Evolutionary conservation across 2,888 invertebrate genomes (phyloP), one percentile per base, ranked within the genome.

Genomic region (Rotaria sp.): DNA sequence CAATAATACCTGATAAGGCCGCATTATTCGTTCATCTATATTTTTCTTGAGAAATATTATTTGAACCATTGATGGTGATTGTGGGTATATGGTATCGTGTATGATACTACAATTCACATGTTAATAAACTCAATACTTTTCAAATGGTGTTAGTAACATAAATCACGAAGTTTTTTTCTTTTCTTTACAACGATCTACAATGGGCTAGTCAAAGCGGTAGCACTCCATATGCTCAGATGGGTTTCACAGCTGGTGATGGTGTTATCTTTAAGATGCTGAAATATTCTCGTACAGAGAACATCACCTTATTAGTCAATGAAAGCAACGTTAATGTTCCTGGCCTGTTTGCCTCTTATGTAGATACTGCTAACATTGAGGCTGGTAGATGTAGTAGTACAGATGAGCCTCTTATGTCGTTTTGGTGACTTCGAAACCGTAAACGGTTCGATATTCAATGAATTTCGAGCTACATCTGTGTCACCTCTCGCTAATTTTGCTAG

Each of bases 61-160:
- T 86, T n/a, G n/a, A 35, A 15, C 67, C 86, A 50, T 26, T 21
- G n/a, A 84, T 84, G 86, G 84, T 84, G n/a, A 67, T 84, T 38
- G 30, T 50, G 45, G 86, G 48, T 13, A 86, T 84, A 50, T 86
- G 86, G 86, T 84, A 45, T 35, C 59, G 57, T 35, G 57, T 84
- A 1, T 21, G 48, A 38, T 41, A 55, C n/a, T 80, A 30, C 10
- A 10, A 5, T 24, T 13, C 45, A 7, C 4, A 57, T 2, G 18
- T 13, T 10, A 35, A 30, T 35, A 41, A 10, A 41, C 80, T 87
- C 88, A 21, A 88, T 87, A n/a, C 88, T 18, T 88, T 88, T 85
- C 88, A 88, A 85, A 57, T 86, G 0, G 85, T 88, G 24, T 2
- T 88, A 18, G 67, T 88, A 11, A 88, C 88, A 10, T 48, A 50